phyloP scores from a whole-genome alignment of 2,113 vertebrate genomes.

The Cichladusa arquata region DNA sequence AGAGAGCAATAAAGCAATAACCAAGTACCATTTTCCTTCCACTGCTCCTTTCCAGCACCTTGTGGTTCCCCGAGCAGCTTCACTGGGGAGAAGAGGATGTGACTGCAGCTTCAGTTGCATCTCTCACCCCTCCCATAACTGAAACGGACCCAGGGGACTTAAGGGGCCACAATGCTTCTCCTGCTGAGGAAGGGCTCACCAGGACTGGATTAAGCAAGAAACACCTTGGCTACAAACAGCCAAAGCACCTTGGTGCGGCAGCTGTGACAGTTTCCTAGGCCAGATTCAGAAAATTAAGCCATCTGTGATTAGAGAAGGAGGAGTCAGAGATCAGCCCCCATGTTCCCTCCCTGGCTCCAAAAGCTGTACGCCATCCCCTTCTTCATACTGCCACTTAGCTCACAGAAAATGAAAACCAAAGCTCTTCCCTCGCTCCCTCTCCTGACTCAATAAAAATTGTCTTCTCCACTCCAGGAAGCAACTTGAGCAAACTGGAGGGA shows the following conservation, averaged over 20 bases:
- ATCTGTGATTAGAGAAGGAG: neutral
- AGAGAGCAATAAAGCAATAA: neutral
- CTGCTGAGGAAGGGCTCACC: neutral
- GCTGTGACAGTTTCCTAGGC: neutral
- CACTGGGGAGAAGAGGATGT: neutral
- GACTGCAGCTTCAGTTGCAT: fast-evolving
- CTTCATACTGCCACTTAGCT: neutral
- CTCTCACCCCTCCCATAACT: neutral
- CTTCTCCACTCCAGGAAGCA: neutral
- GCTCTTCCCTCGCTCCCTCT: neutral
- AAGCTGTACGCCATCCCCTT: neutral
- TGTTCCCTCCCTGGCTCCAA: neutral
- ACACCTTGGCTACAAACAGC: neutral
- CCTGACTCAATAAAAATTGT: neutral
- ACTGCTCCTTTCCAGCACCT: neutral
- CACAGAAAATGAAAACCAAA: neutral
- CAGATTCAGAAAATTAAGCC: neutral
- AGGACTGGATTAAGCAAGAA: neutral
- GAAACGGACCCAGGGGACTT: neutral
- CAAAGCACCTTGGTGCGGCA: neutral
- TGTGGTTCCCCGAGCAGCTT: fast-evolving
- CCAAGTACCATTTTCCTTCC: neutral
- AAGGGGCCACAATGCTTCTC: neutral
- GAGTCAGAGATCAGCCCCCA: neutral
- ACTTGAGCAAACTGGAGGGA: neutral